These are phyloP conservation scores for Datnioides undecimradiatus DNA, from an alignment of 2,113 vertebrate species.

Conservation along the genomic window DNA sequence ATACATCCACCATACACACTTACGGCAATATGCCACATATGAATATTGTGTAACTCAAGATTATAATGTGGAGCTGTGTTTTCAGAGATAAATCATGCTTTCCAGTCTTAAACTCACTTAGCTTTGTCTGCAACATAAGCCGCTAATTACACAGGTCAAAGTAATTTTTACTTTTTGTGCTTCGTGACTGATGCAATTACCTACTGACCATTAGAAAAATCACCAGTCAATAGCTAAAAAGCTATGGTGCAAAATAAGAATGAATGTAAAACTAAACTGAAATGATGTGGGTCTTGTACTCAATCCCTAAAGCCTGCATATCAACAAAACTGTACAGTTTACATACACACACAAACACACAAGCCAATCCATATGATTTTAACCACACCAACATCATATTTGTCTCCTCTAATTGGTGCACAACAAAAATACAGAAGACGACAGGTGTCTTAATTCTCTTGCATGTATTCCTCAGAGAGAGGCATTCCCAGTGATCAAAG, in stretches of 20 bases:
- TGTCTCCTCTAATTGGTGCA: slow-evolving; percentile 51
- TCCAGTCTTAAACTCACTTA: slow-evolving; percentile 7
- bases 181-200: slow-evolving; percentile 33
- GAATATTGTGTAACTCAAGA: neutral
- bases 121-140: slow-evolving; percentile 10
- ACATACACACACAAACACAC: too few relatives aligned
- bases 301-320: slow-evolving; percentile 1
- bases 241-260: neutral
- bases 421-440: neutral
- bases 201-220: slow-evolving; percentile 22
- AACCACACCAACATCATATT: slow-evolving; percentile 24
- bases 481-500: slow-evolving; percentile 59
- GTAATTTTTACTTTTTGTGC: neutral
- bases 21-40: neutral
- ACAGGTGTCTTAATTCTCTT: slow-evolving; percentile 52
- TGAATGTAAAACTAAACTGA: neutral
- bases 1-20: neutral
- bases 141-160: slow-evolving; percentile 5
- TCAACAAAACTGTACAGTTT: slow-evolving; percentile 11
- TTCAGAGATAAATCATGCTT: slow-evolving; percentile 11
- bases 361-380: slow-evolving; percentile 12
- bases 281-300: slow-evolving; percentile 17
- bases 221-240: slow-evolving; percentile 27
- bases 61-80: slow-evolving; percentile 10
- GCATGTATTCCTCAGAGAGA: slow-evolving; percentile 48